These are phyloP conservation scores for Lysandra bellargus DNA, from an alignment of 2,888 invertebrate species.

Conservation along the genomic window DNA sequence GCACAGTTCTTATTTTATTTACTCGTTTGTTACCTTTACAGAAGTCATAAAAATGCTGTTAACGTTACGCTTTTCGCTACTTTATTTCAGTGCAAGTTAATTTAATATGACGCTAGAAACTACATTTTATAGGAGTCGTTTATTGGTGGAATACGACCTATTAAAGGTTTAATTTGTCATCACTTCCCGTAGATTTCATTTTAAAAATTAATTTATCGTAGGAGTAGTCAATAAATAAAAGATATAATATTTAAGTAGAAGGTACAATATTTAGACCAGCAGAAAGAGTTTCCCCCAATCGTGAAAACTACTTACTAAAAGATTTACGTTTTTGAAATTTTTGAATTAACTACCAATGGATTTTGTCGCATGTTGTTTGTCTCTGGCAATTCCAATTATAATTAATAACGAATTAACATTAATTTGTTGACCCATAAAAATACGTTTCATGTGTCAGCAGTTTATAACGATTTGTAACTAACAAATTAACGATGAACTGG, in stretches of 20 bases:
- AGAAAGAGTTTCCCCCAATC: no score
- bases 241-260: no score
- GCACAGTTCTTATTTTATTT: conserved; percentile 27
- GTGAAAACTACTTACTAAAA: background rate
- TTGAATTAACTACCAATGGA: background rate
- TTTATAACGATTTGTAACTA: conserved; percentile 7
- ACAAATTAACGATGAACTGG: background rate
- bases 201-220: background rate
- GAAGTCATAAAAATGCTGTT: conserved; percentile 16
- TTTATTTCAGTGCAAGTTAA: conserved; percentile 1
- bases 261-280: no score
- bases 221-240: no score
- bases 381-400: background rate
- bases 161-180: background rate
- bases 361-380: conserved; percentile 8
- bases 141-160: background rate
- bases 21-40: conserved; percentile 23
- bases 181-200: no score
- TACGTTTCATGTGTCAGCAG: background rate
- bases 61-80: conserved; percentile 14
- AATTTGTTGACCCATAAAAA: conserved; percentile 10
- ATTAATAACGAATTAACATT: conserved; percentile 13
- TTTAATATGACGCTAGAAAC: background rate
- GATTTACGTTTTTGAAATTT: background rate
- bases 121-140: background rate